Percentiles rank a stretch among this genome's conserved stretches.
phyloP scores from a whole-genome alignment of 1,140 invertebrate species.

The Lepidurus arcticus region DNA sequence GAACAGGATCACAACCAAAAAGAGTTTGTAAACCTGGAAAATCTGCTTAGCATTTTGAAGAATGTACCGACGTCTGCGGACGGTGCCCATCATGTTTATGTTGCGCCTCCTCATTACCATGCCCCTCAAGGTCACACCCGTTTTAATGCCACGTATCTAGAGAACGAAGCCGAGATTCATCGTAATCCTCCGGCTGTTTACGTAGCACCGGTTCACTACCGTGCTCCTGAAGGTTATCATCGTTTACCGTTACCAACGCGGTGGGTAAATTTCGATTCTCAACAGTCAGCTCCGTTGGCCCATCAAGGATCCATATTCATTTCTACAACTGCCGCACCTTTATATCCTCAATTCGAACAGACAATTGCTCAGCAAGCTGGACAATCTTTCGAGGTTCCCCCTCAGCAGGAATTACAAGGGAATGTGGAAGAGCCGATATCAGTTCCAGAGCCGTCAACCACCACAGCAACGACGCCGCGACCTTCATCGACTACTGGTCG shows the following conservation, averaged over 20 bases:
- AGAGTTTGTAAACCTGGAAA: slow-evolving; percentile 7
- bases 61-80: slow-evolving; percentile 5
- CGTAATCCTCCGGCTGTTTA: slow-evolving; percentile 30
- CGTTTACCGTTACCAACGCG: slow-evolving; percentile 27
- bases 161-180: background rate
- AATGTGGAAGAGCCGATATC: slow-evolving; percentile 19
- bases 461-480: background rate
- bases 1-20: background rate
- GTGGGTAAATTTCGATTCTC: slow-evolving; percentile 28
- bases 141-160: slow-evolving; percentile 32
- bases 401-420: background rate
- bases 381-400: background rate
- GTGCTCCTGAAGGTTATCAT: slow-evolving; percentile 28
- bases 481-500: background rate
- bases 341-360: background rate
- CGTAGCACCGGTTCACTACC: slow-evolving; percentile 31
- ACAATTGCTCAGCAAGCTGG: background rate
- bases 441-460: slow-evolving; percentile 7
- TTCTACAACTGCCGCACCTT: slow-evolving; percentile 9
- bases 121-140: slow-evolving; percentile 22
- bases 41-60: background rate
- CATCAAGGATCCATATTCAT: background rate
- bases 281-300: background rate
- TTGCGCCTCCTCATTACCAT: slow-evolving; percentile 26
- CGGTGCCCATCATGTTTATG: slow-evolving; percentile 27